These are phyloP conservation scores for Galerucella nymphaeae DNA, from an alignment of 2,888 invertebrate genomes.

Conservation along the genomic window DNA sequence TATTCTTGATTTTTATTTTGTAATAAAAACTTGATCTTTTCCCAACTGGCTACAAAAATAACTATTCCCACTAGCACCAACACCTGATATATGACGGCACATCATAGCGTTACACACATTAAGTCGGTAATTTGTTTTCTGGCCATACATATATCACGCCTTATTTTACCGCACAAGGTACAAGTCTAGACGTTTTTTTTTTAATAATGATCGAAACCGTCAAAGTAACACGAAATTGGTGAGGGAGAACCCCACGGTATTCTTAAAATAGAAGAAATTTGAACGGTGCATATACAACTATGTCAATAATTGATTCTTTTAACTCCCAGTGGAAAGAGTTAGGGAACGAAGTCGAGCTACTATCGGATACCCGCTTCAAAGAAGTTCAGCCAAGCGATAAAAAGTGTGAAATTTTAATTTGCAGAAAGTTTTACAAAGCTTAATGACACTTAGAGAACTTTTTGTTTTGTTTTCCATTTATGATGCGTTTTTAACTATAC, in stretches of 20 bases:
- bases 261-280: conserved; percentile 17
- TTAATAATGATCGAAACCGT: conserved; percentile 47
- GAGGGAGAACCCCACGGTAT: conserved; percentile 11
- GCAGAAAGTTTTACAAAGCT: not conserved
- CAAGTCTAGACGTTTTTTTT: conserved; percentile 47
- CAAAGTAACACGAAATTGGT: conserved; percentile 29
- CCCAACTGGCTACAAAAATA: not conserved
- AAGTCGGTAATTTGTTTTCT: conserved; percentile 42
- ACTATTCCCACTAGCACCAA: not conserved
- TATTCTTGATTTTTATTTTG: not conserved
- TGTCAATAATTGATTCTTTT: not conserved
- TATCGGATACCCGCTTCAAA: not conserved
- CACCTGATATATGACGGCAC: conserved; percentile 12
- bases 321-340: not conserved
- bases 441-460: too few relatives aligned
- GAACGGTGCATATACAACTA: not conserved
- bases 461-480: too few relatives aligned
- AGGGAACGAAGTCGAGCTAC: not conserved
- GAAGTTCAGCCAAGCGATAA: not conserved
- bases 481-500: too few relatives aligned
- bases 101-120: conserved; percentile 16
- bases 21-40: not conserved
- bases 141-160: conserved; percentile 35
- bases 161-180: conserved; percentile 38
- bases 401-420: not conserved